Evolutionary conservation across 2,888 invertebrate genomes (phyloP), one percentile per base, ranked within the genome.

Genomic region (Coenonympha glycerion): DNA sequence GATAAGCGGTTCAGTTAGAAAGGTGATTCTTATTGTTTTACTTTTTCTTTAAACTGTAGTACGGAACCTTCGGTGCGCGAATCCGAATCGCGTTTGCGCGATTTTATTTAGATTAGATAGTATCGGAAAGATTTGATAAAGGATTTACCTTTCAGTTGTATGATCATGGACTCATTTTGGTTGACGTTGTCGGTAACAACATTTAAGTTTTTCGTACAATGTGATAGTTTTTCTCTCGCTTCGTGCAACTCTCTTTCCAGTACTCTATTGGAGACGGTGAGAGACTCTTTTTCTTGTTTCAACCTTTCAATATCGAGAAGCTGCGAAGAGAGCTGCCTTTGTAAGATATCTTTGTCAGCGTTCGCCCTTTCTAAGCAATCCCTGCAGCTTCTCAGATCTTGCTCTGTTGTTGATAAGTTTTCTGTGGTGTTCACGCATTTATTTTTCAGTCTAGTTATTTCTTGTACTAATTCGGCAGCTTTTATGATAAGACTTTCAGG

Each of bases 391-490:
- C 92, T 81, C 19, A 92, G 79, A 59, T 93, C 93, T 59, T 90
- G 86, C 73, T 93, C 92, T 0, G 90, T 84, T 0, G 88, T 86
- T 1, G 90, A 82, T 46, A 92, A 71, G 51, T 88, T 90, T 66
- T 91, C 91, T 28, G 87, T 88, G 2, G 90, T 88, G 52, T 87
- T 89, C 64, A 85, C 76, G 40, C 90, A 88, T 73, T 89, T 91
- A 18, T 89, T 89, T 61, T 92, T 90, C 8, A 92, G 76, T 48
- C 92, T 87, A 13, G 90, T 89, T 41, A 90, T 87, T 64, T 93
- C 95, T 71, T 93, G 92, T 16, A 94, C 92, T 13, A 94, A 80
- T 75, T 95, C 94, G 5, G 93, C 90, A 4, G 93, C 92, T 74
- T 93, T 93, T 49, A 92, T 91, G n/a, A 94, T 88, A 3, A 94